Conservation (phyloP, 2,888 invertebrate genomes). For the Panopea generosa region DNA sequence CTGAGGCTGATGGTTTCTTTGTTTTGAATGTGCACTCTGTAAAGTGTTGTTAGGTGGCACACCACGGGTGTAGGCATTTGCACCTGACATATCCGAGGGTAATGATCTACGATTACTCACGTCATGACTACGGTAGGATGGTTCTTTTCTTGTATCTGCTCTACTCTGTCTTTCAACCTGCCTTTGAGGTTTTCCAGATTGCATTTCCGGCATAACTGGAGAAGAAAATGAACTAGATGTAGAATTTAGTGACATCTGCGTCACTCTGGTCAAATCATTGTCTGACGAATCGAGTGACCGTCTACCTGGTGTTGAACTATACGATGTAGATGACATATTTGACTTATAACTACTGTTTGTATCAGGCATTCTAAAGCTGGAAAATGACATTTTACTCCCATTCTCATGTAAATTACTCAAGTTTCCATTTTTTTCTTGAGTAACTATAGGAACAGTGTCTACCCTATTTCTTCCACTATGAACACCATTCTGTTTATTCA, state of each 20-base stretch:
- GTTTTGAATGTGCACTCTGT: constrained; percentile 18
- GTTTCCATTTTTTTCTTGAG: constrained; percentile 7
- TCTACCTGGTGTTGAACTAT: constrained; percentile 40
- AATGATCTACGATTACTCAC: constrained; percentile 48
- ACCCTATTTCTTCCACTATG: constrained; percentile 3
- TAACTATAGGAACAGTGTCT: constrained; percentile 10
- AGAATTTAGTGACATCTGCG: constrained; percentile 53
- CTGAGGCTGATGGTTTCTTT: constrained; percentile 21
- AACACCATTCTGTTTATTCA: constrained; percentile 25
- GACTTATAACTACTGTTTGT: constrained; percentile 21
- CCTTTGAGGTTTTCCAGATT: constrained; percentile 10
- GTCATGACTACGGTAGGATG: constrained; percentile 55
- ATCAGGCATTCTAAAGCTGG: constrained; percentile 18
- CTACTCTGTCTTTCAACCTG: constrained; percentile 41
- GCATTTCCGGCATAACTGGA: constrained; percentile 5
- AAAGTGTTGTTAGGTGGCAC: constrained; percentile 53
- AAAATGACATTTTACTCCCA: constrained; percentile 13
- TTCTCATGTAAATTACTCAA: constrained; percentile 3
- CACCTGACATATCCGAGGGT: constrained; percentile 41
- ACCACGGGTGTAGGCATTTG: constrained; percentile 35
- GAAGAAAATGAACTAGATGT: constrained; percentile 20
- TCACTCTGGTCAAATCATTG: constrained; percentile 53
- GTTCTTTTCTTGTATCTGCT: constrained; percentile 53
- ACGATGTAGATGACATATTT: constrained; percentile 31
- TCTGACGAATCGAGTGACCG: constrained; percentile 44